Base-by-base conservation (phyloP, 2,888 invertebrate genomes). In the Peribatodes rhomboidaria region DNA sequence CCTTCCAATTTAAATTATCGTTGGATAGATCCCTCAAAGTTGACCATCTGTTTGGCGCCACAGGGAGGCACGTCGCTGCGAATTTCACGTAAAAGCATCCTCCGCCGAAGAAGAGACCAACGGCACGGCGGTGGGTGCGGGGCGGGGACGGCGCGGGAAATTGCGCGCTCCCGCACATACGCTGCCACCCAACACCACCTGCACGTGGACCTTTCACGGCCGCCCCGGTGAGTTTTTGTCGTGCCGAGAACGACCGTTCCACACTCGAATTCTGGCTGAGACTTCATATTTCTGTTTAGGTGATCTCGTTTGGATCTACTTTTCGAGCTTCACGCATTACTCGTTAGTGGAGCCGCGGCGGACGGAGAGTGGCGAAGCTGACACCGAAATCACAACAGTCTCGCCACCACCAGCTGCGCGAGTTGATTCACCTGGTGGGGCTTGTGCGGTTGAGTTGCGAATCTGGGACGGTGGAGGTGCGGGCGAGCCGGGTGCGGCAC, bases 301-400 rank as follows among this genome's bases (percentile, higher is more conserved):
- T 55, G 97, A 97, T 84, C 94, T 96, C 68, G 95, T 98, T 61
- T 98, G 98, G 98, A 94, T 98, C 73, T 97, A 97, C 87, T 98
- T 98, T 85, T 95, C 97, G 70, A 97, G 97, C 70, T 98, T 97
- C 89, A 96, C 96, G 74, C 96, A 97, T 76, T 95, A 97, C 80
- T 96, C 97, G 69, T 90, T 97, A 68, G 92, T 96, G 75, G 92
- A 92, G 64, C 78, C 82, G 57, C 83, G 86, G 2, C 85, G 88
- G 6, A 91, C 91, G 66, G 95, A 95, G 68, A 94, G 94, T 79
- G 92, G 89, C 65, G 95, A 95, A 80, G 92, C 94, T 14, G 90
- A 85, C 31, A 86, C 87, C 16, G 92, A 89, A 1, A 71, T 64
- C 22, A 49, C 74, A 14, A 56, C 79, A 62, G 62, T 75, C 20